These are phyloP conservation scores for Aelia acuminata DNA, from an alignment of 2,888 invertebrate species.

Conservation along the genomic window DNA sequence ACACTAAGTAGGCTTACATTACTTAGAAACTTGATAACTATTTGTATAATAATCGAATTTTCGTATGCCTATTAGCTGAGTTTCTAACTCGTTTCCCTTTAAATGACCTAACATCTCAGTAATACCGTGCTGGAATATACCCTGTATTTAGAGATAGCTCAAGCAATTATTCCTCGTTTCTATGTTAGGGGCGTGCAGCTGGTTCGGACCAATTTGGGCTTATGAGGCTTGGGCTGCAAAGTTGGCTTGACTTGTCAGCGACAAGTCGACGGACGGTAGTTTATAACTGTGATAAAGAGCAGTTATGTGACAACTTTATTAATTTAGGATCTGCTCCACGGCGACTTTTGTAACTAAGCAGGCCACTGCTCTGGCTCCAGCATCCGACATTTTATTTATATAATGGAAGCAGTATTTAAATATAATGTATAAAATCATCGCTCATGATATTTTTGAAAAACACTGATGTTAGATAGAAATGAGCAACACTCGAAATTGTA, in stretches of 20 bases:
- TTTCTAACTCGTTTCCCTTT: neutral
- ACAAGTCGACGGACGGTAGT: conserved; percentile 36
- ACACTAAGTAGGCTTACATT: too few species aligned
- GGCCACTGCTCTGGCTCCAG: neutral
- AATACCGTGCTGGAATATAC: neutral
- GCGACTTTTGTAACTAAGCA: conserved; percentile 12
- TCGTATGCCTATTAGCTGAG: neutral
- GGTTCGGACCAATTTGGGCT: conserved; percentile 30
- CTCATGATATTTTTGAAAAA: neutral
- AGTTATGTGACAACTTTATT: conserved; percentile 42
- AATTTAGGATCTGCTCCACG: neutral
- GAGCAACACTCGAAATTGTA: too few species aligned
- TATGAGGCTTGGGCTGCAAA: conserved; percentile 25
- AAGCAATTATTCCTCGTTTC: conserved; percentile 18
- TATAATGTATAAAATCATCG: neutral
- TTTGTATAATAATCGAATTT: too few species aligned
- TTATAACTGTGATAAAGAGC: conserved; percentile 47
- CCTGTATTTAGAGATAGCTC: neutral
- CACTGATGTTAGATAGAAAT: too few species aligned
- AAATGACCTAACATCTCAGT: neutral
- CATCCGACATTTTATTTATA: neutral
- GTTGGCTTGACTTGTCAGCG: neutral
- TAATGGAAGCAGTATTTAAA: neutral
- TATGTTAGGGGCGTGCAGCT: neutral
- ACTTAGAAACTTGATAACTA: too few species aligned